Conservation (phyloP, 2,888 invertebrate species). For the Mantis religiosa region DNA sequence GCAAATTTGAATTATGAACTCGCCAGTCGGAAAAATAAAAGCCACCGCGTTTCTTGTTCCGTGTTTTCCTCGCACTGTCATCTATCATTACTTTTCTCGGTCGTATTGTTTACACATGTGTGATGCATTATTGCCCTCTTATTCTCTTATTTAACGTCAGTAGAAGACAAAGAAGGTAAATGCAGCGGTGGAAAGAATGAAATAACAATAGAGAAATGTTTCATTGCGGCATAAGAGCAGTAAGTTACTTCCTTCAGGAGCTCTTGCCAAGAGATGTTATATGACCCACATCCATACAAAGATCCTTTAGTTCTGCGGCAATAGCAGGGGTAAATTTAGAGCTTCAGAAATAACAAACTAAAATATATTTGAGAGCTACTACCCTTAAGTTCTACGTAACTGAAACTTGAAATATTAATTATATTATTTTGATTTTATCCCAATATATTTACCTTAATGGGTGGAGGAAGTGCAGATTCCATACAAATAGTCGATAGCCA, state of each 20-base stretch:
- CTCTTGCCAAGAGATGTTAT: background rate
- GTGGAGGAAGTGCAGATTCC: too few species aligned
- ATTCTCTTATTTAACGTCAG: background rate
- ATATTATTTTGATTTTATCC: too few species aligned
- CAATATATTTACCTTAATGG: too few species aligned
- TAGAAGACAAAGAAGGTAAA: background rate
- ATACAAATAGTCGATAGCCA: too few species aligned
- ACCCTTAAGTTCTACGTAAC: too few species aligned
- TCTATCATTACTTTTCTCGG: background rate
- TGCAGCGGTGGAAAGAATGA: background rate
- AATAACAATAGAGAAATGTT: background rate
- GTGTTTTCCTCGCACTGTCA: background rate
- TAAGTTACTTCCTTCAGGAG: background rate
- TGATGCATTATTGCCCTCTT: background rate
- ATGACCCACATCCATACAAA: background rate
- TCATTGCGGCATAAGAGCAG: background rate
- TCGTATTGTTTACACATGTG: background rate
- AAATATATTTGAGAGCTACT: too few species aligned
- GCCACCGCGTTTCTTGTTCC: background rate
- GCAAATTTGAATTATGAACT: background rate
- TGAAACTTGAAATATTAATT: too few species aligned
- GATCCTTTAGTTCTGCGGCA: background rate
- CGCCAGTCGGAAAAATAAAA: background rate
- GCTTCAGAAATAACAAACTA: too few species aligned
- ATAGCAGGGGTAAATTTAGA: too few species aligned